Base-by-base conservation (phyloP, 1,140 invertebrate genomes). In the Aphaenogaster floridana region DNA sequence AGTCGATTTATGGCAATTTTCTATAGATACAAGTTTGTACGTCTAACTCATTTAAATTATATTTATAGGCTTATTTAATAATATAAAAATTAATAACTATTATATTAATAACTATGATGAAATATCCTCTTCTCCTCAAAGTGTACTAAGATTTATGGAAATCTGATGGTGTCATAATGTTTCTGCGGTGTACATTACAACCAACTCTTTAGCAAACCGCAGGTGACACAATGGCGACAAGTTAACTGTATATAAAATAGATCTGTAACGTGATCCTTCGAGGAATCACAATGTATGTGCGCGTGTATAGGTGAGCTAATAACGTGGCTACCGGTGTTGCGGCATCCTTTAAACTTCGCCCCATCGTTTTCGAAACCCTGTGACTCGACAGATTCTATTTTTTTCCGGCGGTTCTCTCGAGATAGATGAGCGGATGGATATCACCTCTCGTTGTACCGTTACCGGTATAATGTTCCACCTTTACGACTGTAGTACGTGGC, bases 271-370 rank as follows among this genome's bases (percentile, higher is more conserved):
- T 54, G 68, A 83, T 74, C 54, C 52, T 39, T 64, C 39, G 8
- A 50, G 72, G 34, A 78, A 78, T 63, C 45, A 86, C 39, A 64
- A 74, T 52, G 36, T 13, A 87, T 74, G 54, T 59, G 71, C 59
- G 42, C 28, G 15, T 59, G 66, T 83, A 48, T 59, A 36, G 42
- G 68, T 72, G 68, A 86, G 69, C 13, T 90, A 93, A 91, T 91
- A 89, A 77, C 21, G 21, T 54, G 69, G 92, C 91, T 92, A 93
- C 92, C 89, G 92, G 91, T 93, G 88, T 93, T 93, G 92, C 91
- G 92, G 90, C 88, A 89, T 91, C 88, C 89, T 92, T 89, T 88
- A 89, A 93, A 86, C 71, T 86, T 89, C 74, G 86, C 78, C 89
- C 84, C 86, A 77, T 79, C 86, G 84, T 90, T 88, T 86, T 89